A percentile compares a stretch with the other conserved stretches of the same genome.
These are phyloP conservation scores for Nudaria mundana DNA, from an alignment of 2,888 invertebrate genomes.

Conservation along the genomic window DNA sequence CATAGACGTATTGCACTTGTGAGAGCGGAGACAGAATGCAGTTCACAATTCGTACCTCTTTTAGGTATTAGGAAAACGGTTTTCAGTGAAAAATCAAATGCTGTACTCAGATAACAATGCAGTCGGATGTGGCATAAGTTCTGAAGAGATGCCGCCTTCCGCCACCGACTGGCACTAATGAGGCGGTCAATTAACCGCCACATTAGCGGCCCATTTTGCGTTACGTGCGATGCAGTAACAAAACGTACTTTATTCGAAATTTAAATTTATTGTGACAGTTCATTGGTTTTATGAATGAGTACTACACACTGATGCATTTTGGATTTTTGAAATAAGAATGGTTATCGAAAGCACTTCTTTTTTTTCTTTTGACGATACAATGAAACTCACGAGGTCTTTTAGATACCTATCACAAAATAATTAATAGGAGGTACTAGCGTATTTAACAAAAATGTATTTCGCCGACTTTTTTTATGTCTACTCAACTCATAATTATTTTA, in stretches of 20 bases:
- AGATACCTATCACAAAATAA: too few relatives aligned
- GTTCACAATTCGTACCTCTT: constrained; percentile 45
- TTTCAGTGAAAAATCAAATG: constrained; percentile 23
- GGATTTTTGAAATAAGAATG: too few relatives aligned
- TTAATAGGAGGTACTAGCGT: too few relatives aligned
- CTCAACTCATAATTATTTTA: too few relatives aligned
- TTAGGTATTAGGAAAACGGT: constrained; percentile 25
- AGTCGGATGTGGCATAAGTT: constrained; percentile 19
- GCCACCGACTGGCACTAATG: constrained; percentile 54
- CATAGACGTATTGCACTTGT: constrained; percentile 60
- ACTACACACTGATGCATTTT: too few relatives aligned
- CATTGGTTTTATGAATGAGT: constrained; percentile 4
- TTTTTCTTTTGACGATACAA: too few relatives aligned
- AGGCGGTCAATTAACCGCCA: constrained; percentile 60
- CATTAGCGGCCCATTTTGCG: constrained; percentile 47
- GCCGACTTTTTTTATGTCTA: too few relatives aligned
- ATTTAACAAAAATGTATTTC: too few relatives aligned
- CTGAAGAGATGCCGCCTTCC: constrained; percentile 48
- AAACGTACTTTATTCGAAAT: constrained; percentile 38
- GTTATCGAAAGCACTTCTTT: too few relatives aligned
- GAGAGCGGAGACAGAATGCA: constrained; percentile 59
- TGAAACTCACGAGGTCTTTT: not conserved
- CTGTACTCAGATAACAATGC: constrained; percentile 19
- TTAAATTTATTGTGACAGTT: constrained; percentile 22
- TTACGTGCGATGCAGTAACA: constrained; percentile 36